Base-by-base conservation (phyloP, 1,140 invertebrate species). In the Stenopsyche tienmushanensis region DNA sequence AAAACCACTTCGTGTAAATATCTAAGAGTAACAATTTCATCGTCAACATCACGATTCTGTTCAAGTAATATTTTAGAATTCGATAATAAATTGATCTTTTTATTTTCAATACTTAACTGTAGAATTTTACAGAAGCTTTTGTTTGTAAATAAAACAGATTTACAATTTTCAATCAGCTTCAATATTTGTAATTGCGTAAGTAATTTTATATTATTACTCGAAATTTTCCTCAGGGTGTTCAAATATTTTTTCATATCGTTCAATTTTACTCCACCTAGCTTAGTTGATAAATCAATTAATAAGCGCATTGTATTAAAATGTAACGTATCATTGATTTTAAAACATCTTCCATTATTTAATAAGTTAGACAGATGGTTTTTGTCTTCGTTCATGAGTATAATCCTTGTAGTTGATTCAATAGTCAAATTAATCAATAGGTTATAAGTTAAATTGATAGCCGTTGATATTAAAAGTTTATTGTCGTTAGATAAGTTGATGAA, bases 401-500 rank as follows among this genome's bases (percentile, higher is more conserved):
- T 39, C 41, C 64, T 66, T 8, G 64, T 25, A n/a, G 55, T 39
- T 3, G 64, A 44, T 34, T 70, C 64, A 47, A 34, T 42, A 0
- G 45, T 47, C 34, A 70, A 60, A 70, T 53, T 58, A 18, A 60
- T 29, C 50, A 64, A 66, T 25, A 70, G n/a, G 60, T 64, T 64
- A 23, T 54, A 50, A 23, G 64, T 39, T 20, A 70, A 39, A 10
- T 44, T 41, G 1, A 70, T 62, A n/a, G 44, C 18, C 18, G 49
- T 49, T 10, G 68, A 64, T 15, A 66, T 55, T 7, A 64, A 9
- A 23, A 58, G 55, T 62, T 66, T 77, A 25, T 78, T 75, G 20
- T 75, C 74, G 64, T 67, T 74, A 3, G 54, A 42, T 1, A 75
- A 60, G 41, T 75, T 73, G 42, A 71, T 73, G 3, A 76, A 73